Percentiles rank a stretch among this genome's conserved stretches.
phyloP scores from a whole-genome alignment of 2,797 vertebrate genomes.

The Leuciscus waleckii region DNA sequence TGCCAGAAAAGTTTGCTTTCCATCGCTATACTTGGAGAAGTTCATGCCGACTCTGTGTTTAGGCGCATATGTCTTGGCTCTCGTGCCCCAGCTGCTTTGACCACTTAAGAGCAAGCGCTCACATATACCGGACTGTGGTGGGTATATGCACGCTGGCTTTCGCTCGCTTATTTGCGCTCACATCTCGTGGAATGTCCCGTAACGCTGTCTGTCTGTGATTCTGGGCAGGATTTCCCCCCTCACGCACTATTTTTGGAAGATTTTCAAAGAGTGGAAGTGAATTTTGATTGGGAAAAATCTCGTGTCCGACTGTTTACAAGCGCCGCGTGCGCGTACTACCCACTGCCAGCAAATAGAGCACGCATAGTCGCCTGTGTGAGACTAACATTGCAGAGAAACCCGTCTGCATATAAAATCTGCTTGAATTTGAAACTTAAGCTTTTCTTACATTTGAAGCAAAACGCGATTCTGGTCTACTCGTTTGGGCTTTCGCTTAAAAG shows the following conservation, averaged over 20 bases:
- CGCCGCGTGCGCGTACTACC: conserved; percentile 84
- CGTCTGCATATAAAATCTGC: conserved; percentile 6
- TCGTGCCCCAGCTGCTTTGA: conserved; percentile 68
- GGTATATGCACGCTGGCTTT: conserved; percentile 64
- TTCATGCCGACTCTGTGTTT: conserved; percentile 61
- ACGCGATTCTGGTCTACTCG: conserved; percentile 33
- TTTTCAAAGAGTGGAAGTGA: conserved; percentile 91
- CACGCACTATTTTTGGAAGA: conserved; percentile 89
- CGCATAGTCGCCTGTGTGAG: conserved; percentile 55
- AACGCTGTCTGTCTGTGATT: conserved; percentile 61
- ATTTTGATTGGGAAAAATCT: conserved; percentile 93
- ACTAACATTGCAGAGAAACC: conserved; percentile 26
- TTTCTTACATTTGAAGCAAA: conserved; percentile 39
- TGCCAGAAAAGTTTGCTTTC: conserved; percentile 72
- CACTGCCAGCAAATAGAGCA: conserved; percentile 77
- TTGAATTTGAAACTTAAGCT: conserved; percentile 37
- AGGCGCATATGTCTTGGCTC: conserved; percentile 67
- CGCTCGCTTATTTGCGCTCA: conserved; percentile 66
- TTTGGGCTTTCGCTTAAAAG: conserved; percentile 51
- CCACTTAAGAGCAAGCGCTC: conserved; percentile 72
- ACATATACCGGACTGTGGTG: conserved; percentile 63
- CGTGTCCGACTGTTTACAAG: conserved; percentile 95
- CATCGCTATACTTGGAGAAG: conserved; percentile 56
- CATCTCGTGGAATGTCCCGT: conserved; percentile 64
- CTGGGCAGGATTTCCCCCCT: conserved; percentile 78